Conservation (phyloP, 2,888 invertebrate genomes). For the Steromphala cineraria region DNA sequence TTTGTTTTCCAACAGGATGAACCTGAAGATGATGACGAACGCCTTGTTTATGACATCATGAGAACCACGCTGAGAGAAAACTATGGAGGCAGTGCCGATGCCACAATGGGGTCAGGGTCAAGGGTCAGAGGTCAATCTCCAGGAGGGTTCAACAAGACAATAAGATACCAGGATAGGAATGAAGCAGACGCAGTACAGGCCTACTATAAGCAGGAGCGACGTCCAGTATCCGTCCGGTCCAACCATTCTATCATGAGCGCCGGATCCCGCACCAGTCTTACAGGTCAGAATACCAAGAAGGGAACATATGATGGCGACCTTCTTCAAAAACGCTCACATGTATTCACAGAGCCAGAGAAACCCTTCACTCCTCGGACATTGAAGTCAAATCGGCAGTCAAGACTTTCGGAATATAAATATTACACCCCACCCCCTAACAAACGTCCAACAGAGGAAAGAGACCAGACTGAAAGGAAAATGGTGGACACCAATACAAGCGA, state of each 20-base stretch:
- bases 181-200: background rate
- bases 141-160: slow-evolving; percentile 9
- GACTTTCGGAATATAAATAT: slow-evolving; percentile 68
- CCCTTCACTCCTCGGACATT: slow-evolving; percentile 73
- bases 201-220: slow-evolving; percentile 5
- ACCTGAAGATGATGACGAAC: slow-evolving; percentile 65
- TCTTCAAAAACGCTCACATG: slow-evolving; percentile 64
- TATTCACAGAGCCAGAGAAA: slow-evolving; percentile 69
- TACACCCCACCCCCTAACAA: slow-evolving; percentile 68
- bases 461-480: background rate
- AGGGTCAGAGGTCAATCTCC: slow-evolving; percentile 13
- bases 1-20: slow-evolving; percentile 42
- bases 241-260: slow-evolving; percentile 31
- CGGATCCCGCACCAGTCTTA: slow-evolving; percentile 36
- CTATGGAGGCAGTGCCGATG: slow-evolving; percentile 32
- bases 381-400: slow-evolving; percentile 66
- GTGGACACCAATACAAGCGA: background rate
- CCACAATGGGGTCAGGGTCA: slow-evolving; percentile 32
- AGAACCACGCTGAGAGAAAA: slow-evolving; percentile 53
- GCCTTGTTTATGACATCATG: slow-evolving; percentile 61
- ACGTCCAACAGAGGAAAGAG: background rate
- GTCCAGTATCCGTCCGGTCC: slow-evolving; percentile 29
- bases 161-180: slow-evolving; percentile 2
- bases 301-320: slow-evolving; percentile 66
- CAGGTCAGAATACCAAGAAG: slow-evolving; percentile 29